Percentiles rank a stretch among this genome's conserved stretches.
Evolutionary conservation across 2,797 vertebrate species (phyloP).

Genomic region (Sebastes minor): DNA sequence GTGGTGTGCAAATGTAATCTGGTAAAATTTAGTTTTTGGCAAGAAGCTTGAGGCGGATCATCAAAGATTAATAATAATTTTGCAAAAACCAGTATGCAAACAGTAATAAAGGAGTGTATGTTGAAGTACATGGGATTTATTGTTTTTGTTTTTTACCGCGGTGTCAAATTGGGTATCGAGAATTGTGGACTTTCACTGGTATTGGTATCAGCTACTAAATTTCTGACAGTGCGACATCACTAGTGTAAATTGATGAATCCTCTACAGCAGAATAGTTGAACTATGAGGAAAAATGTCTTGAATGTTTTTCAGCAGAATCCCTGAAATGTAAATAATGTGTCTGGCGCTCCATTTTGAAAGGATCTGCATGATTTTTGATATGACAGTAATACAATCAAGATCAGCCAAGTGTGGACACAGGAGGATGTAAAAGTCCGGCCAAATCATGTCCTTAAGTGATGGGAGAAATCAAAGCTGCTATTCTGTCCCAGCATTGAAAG

Average conservation of each 20-base stretch:
- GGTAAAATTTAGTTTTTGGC: too few relatives aligned
- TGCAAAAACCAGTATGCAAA: background rate
- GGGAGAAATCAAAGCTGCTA: conserved; percentile 33
- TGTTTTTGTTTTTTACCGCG: background rate
- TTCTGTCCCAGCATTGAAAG: conserved; percentile 38
- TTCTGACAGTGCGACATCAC: too few relatives aligned
- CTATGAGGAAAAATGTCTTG: background rate
- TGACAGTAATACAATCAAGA: background rate
- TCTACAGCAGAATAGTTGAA: background rate
- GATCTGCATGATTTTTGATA: conserved; percentile 7
- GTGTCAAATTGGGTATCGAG: background rate
- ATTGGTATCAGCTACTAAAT: too few relatives aligned
- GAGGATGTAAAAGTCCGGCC: conserved; percentile 21
- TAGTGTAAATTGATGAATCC: background rate
- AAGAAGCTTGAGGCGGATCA: too few relatives aligned
- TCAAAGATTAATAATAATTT: background rate
- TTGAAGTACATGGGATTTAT: background rate
- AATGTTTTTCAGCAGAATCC: background rate
- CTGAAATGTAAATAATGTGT: conserved; percentile 2
- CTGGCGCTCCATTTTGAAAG: background rate
- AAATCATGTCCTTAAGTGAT: conserved; percentile 27
- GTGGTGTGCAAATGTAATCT: too few relatives aligned
- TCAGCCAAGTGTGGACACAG: conserved; percentile 7
- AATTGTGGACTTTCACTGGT: too few relatives aligned
- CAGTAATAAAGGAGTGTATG: background rate